Evolutionary conservation across 2,113 vertebrate species (phyloP).

Genomic region (Pollimyrus isidori): DNA sequence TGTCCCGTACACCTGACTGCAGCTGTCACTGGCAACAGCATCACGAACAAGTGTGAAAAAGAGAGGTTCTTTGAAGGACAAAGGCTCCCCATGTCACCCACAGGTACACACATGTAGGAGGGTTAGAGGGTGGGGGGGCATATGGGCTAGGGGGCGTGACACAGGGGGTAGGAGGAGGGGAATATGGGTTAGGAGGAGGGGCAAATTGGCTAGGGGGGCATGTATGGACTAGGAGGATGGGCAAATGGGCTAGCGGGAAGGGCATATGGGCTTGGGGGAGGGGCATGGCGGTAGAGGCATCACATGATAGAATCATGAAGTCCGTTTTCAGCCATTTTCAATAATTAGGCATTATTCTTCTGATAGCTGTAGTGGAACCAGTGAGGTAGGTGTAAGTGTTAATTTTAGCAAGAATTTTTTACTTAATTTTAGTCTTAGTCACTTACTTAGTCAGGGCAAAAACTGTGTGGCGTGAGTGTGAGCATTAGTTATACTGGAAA

Average conservation of each 20-base stretch:
- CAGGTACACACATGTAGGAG: constrained; percentile 54
- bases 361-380: not conserved
- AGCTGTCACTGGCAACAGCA: constrained; percentile 9
- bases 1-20: constrained; percentile 53
- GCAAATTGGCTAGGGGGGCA: not conserved
- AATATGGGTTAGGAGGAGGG: not conserved
- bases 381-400: not conserved
- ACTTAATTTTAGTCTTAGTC: no score
- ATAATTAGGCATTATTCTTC: not conserved
- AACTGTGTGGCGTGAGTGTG: no score
- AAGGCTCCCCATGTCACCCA: constrained; percentile 73
- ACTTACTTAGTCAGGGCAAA: no score
- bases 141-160: not conserved
- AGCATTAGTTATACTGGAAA: no score
- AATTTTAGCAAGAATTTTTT: no score
- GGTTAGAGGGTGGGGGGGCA: not conserved
- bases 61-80: constrained; percentile 50
- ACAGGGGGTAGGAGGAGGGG: not conserved
- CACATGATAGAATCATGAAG: not conserved
- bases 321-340: not conserved
- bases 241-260: not conserved
- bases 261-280: not conserved
- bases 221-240: not conserved
- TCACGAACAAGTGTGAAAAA: constrained; percentile 13
- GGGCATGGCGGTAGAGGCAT: not conserved